Conservation (phyloP, 2,113 vertebrate species). For the Hydropotes inermis region DNA sequence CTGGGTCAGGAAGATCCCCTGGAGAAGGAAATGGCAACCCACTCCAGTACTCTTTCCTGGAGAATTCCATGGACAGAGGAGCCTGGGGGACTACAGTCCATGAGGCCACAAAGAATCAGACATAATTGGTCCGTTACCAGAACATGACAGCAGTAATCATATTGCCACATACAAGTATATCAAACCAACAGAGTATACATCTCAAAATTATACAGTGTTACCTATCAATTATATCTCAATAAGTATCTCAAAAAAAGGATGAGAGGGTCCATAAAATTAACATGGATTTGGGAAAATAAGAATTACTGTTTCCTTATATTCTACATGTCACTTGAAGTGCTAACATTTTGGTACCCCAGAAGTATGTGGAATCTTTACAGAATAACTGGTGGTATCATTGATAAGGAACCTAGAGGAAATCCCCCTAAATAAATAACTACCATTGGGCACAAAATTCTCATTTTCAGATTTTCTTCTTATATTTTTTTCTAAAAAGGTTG, state of each 20-base stretch:
- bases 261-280: neutral
- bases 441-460: neutral
- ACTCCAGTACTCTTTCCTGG: neutral
- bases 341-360: neutral
- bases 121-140: neutral
- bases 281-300: neutral
- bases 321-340: neutral
- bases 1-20: neutral
- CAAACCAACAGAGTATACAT: neutral
- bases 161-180: neutral
- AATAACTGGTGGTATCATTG: neutral
- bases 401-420: neutral
- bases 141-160: neutral
- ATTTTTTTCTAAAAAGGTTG: neutral
- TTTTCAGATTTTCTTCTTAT: neutral
- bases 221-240: neutral
- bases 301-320: neutral
- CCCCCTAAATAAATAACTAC: neutral
- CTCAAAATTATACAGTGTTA: neutral
- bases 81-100: neutral
- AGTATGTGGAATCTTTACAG: neutral
- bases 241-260: neutral
- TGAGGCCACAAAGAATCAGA: neutral
- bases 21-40: neutral
- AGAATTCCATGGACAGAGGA: neutral